phyloP scores from a whole-genome alignment of 2,797 vertebrate species.

The Pangasius sanitwongsei region DNA sequence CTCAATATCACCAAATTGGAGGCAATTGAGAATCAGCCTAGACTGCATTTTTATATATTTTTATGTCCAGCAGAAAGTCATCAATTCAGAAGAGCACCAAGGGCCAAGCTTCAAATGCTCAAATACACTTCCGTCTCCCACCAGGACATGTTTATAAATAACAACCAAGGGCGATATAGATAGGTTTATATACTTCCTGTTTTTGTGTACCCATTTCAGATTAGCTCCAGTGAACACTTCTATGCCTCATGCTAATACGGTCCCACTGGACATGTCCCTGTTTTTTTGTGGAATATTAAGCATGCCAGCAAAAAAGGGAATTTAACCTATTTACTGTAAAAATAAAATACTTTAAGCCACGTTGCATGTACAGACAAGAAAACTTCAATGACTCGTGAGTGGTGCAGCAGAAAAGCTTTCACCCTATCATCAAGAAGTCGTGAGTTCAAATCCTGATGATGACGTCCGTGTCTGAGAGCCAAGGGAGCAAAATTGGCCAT shows the following conservation, averaged over 20 bases:
- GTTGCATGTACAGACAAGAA: not conserved
- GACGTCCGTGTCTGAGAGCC: not conserved
- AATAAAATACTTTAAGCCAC: not conserved
- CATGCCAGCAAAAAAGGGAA: not conserved
- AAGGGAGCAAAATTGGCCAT: not conserved
- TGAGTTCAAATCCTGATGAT: not conserved
- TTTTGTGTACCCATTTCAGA: slow-evolving; percentile 7
- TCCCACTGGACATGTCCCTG: slow-evolving; percentile 64
- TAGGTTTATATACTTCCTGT: slow-evolving; percentile 10
- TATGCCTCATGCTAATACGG: slow-evolving; percentile 60
- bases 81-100: not conserved
- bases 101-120: not conserved
- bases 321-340: slow-evolving; percentile 21
- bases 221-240: slow-evolving; percentile 45
- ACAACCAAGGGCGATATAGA: not conserved
- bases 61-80: not conserved
- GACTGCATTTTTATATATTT: not conserved
- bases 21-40: not conserved
- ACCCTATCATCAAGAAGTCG: not conserved
- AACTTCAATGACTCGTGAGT: not conserved
- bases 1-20: not conserved
- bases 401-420: not conserved
- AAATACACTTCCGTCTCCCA: not conserved
- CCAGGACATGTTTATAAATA: not conserved
- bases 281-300: slow-evolving; percentile 43